Conservation (phyloP, 92 coral and sea anemone species). For the Epizoanthus rinbou region DNA sequence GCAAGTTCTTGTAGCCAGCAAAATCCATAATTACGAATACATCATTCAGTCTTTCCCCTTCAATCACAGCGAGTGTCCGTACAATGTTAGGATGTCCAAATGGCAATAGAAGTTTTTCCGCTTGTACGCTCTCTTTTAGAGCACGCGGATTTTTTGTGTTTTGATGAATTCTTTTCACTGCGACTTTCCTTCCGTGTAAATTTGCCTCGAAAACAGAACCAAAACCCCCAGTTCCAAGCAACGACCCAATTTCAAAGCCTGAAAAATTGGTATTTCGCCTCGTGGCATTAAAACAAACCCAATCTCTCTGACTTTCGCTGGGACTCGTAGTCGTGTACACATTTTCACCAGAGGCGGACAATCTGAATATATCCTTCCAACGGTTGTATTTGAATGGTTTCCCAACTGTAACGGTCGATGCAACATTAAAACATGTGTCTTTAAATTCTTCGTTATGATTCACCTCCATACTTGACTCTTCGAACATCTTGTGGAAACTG, state of each 20-base stretch:
- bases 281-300: neutral
- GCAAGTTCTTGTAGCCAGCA: constrained; percentile 87
- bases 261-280: constrained; percentile 1
- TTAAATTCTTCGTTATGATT: constrained; percentile 36
- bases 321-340: constrained; percentile 36
- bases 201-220: constrained; percentile 85
- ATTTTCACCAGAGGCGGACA: neutral
- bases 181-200: constrained; percentile 69
- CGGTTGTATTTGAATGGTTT: constrained; percentile 43
- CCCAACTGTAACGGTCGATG: constrained; percentile 29
- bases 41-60: constrained; percentile 63
- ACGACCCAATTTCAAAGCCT: constrained; percentile 52
- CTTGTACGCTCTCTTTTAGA: constrained; percentile 70
- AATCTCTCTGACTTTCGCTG: constrained; percentile 4
- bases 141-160: constrained; percentile 73
- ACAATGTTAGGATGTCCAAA: constrained; percentile 81
- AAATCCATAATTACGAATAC: constrained; percentile 85
- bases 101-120: constrained; percentile 76
- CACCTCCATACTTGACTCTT: constrained; percentile 9
- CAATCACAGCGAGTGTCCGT: constrained; percentile 78
- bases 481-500: neutral
- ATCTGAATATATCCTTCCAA: constrained; percentile 43
- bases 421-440: constrained; percentile 24
- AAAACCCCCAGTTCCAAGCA: constrained; percentile 88
- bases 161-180: constrained; percentile 82